Evolutionary conservation across 2,888 invertebrate species (phyloP), one percentile per base, ranked within the genome.

Genomic region (Drosophila mimetica): DNA sequence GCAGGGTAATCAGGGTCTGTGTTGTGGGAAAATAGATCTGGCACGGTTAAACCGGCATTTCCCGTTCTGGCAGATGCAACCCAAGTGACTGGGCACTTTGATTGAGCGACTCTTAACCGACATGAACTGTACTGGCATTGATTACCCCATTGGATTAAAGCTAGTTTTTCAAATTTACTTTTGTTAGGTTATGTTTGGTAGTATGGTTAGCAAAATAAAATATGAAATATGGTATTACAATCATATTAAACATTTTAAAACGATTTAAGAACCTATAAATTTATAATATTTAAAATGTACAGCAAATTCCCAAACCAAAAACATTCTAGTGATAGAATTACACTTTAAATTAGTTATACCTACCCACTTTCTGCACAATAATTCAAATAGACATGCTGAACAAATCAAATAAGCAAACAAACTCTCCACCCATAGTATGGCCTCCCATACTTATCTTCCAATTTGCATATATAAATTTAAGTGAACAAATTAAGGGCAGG

Each of bases 1-100:
- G 34, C 59, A 14, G 34, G 58, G 64, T 52, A 64, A 64, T 64
- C 64, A 57, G 34, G 52, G 51, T 11, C n/a, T 16, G 41, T 28
- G 42, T 30, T 18, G n/a, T 13, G 46, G 46, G 30, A 46, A 28
- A 16, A 30, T 13, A 18, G 6, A 2, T 1, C 16, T 13, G 53
- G 11, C 34, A 16, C 36, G 22, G 51, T 51, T 42, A 66, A 64
- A 30, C 28, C 42, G 41, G n/a, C 32, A 22, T 25, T 34, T 39
- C 20, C 42, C 13, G 13, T 61, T 42, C 16, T 36, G 63, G 13
- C 66, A 34, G 66, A 48, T 63, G 61, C 65, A 42, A 34, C 48
- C 25, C 37, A 50, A n/a, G n/a, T 25, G 54, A 16, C n/a, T 28
- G 9, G 4, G 11, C 30, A 39, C 14, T 28, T 13, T 32, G 65